phyloP scores from a whole-genome alignment of 2,113 vertebrate genomes.

The Chaenocephalus aceratus region DNA sequence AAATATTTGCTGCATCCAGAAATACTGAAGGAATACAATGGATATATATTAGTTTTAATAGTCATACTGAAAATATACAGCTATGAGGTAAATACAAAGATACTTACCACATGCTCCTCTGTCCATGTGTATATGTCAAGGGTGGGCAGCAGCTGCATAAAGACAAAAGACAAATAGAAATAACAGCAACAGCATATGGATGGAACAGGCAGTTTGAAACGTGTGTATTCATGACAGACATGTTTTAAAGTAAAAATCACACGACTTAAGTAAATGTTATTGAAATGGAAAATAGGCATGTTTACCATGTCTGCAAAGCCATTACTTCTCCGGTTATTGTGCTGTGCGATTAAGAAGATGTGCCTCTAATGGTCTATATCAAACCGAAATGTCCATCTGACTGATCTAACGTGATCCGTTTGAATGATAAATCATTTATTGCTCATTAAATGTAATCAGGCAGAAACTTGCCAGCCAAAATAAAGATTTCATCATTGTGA shows the following conservation, averaged over 20 bases:
- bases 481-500: slow-evolving; percentile 79
- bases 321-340: slow-evolving; percentile 60
- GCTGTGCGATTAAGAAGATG: slow-evolving; percentile 55
- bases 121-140: slow-evolving; percentile 96
- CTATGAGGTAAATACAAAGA: slow-evolving; percentile 22
- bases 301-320: slow-evolving; percentile 47
- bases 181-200: slow-evolving; percentile 16
- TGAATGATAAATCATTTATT: slow-evolving; percentile 69
- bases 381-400: slow-evolving; percentile 67
- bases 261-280: slow-evolving; percentile 57
- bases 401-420: slow-evolving; percentile 65
- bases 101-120: slow-evolving; percentile 96
- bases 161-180: slow-evolving; percentile 75
- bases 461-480: slow-evolving; percentile 78
- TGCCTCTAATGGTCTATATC: slow-evolving; percentile 62
- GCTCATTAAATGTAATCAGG: slow-evolving; percentile 79
- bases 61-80: not conserved
- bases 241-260: slow-evolving; percentile 38
- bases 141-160: slow-evolving; percentile 93
- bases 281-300: slow-evolving; percentile 55
- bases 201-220: slow-evolving; percentile 3
- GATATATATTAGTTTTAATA: slow-evolving; percentile 15
- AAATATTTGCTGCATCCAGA: slow-evolving; percentile 96
- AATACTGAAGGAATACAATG: slow-evolving; percentile 84
- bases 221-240: slow-evolving; percentile 20